phyloP scores from a whole-genome alignment of 2,888 invertebrate species.

The Luperina testacea region DNA sequence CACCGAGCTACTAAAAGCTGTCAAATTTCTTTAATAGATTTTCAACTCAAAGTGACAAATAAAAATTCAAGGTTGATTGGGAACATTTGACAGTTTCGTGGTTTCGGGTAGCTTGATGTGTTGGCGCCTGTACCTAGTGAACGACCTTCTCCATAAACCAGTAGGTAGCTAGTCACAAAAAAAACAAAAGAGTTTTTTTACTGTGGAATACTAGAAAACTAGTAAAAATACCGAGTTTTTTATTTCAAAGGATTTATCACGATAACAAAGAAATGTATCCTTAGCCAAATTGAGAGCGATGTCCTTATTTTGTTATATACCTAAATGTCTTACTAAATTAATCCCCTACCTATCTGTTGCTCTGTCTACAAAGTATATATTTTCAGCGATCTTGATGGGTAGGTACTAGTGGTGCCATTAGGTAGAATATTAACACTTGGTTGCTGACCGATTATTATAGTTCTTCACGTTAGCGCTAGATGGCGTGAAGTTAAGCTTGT shows the following conservation, averaged over 20 bases:
- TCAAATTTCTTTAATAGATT: too few species aligned
- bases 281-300: neutral
- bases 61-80: too few species aligned
- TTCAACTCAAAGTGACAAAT: too few species aligned
- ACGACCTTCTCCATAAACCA: neutral
- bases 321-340: neutral
- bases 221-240: neutral
- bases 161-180: neutral
- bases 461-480: slow-evolving; percentile 32
- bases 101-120: too few species aligned
- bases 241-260: neutral
- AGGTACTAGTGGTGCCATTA: slow-evolving; percentile 62
- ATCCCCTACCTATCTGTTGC: neutral
- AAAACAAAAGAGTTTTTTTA: neutral
- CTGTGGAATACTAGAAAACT: neutral
- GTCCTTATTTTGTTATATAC: slow-evolving; percentile 3
- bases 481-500: slow-evolving; percentile 30
- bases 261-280: neutral
- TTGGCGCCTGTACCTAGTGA: neutral
- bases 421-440: slow-evolving; percentile 38
- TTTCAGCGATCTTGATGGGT: neutral
- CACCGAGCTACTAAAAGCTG: too few species aligned
- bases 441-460: slow-evolving; percentile 22
- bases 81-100: too few species aligned
- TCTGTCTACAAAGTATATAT: neutral